phyloP scores from a whole-genome alignment of 2,113 vertebrate genomes.

The Mellivora capensis region DNA sequence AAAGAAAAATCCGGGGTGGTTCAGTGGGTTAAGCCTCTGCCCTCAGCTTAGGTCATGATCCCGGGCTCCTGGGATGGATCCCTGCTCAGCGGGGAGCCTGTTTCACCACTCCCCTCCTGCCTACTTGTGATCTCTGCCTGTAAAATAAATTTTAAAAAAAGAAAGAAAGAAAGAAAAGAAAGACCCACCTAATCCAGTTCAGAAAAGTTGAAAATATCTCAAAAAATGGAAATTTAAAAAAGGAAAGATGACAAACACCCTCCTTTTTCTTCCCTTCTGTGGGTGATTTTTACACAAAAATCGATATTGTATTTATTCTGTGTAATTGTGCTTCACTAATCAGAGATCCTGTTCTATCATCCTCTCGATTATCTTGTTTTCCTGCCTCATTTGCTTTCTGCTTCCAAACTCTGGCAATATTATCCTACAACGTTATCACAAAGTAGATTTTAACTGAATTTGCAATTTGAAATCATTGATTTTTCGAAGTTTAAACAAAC shows the following conservation, averaged over 20 bases:
- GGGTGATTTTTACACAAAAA: constrained; percentile 59
- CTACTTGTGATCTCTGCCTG: no score
- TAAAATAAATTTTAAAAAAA: no score
- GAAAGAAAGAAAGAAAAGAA: not conserved
- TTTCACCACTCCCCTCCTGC: no score
- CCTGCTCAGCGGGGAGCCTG: no score
- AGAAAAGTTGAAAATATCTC: not conserved
- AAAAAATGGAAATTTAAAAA: not conserved
- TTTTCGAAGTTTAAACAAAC: constrained; percentile 74
- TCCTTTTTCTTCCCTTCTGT: not conserved
- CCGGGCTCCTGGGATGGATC: no score
- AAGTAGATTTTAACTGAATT: constrained; percentile 73
- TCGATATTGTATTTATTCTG: constrained; percentile 56
- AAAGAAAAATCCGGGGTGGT: not conserved
- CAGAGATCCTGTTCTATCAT: constrained; percentile 58
- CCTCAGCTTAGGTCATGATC: no score
- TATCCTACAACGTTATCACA: constrained; percentile 50
- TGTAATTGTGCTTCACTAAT: constrained; percentile 71
- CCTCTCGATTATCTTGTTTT: constrained; percentile 59
- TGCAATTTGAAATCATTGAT: constrained; percentile 67
- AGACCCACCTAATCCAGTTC: not conserved
- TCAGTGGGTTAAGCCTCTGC: no score
- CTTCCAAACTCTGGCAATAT: constrained; percentile 53
- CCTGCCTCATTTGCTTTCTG: constrained; percentile 70
- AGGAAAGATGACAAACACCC: not conserved